Conservation (phyloP, 2,888 invertebrate species). For the Torymus texanus region DNA sequence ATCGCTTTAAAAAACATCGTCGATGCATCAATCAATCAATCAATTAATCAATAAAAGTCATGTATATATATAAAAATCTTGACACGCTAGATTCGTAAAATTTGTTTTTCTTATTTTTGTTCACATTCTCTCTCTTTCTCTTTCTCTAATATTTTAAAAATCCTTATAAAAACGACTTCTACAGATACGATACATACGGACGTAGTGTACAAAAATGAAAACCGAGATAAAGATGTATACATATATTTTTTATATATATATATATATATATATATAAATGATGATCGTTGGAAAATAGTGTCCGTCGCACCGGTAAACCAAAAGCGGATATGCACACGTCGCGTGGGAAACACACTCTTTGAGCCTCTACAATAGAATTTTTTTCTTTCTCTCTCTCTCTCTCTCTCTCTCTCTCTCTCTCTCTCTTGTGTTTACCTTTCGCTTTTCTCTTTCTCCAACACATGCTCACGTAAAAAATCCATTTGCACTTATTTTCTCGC, state of each 20-base stretch:
- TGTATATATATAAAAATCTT: conserved; percentile 46
- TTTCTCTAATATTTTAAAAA: conserved; percentile 16
- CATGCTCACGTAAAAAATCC: conserved; percentile 62
- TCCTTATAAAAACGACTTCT: conserved; percentile 40
- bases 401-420: conserved; percentile 21
- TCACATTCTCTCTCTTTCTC: neutral
- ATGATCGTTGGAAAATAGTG: neutral
- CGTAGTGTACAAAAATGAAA: conserved; percentile 20
- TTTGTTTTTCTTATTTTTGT: conserved; percentile 3
- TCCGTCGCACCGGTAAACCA: neutral
- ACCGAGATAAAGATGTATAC: conserved; percentile 7
- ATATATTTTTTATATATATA: too few species aligned
- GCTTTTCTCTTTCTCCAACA: conserved; percentile 32
- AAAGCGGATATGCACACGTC: neutral
- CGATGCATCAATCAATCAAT: conserved; percentile 4
- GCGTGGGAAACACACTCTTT: conserved; percentile 20
- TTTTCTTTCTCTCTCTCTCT: conserved; percentile 20
- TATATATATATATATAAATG: too few species aligned
- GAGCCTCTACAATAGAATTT: conserved; percentile 29
- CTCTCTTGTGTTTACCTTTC: conserved; percentile 14
- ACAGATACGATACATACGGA: conserved; percentile 1
- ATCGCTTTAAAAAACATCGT: conserved; percentile 27
- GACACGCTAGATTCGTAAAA: conserved; percentile 40
- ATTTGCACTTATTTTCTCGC: conserved; percentile 52
- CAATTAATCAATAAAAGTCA: conserved; percentile 43